A percentile compares a stretch with the other conserved stretches of the same genome.
These are phyloP conservation scores for Festucalex cinctus DNA, from an alignment of 2,113 vertebrate species.

Conservation along the genomic window DNA sequence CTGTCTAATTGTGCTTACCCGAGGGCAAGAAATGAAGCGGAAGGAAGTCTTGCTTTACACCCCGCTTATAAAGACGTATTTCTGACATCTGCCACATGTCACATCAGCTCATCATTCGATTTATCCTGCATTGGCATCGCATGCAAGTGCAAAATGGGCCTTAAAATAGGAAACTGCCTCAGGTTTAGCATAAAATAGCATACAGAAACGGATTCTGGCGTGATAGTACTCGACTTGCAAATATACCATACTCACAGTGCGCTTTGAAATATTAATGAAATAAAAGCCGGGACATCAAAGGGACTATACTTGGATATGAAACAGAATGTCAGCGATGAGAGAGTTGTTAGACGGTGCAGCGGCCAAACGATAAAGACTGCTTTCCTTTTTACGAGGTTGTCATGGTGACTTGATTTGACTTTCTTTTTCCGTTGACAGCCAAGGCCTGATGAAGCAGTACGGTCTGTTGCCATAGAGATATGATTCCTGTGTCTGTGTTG, in stretches of 20 bases:
- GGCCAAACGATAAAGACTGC: constrained; percentile 24
- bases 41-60: constrained; percentile 28
- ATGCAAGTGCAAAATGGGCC: constrained; percentile 4
- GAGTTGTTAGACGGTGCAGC: neutral
- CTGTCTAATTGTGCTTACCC: constrained; percentile 58
- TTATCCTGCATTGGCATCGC: constrained; percentile 9
- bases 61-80: neutral
- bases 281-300: neutral
- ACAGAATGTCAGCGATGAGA: neutral
- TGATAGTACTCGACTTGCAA: neutral
- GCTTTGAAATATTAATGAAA: constrained; percentile 9
- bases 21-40: constrained; percentile 49
- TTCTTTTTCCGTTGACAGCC: constrained; percentile 31
- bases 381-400: constrained; percentile 43
- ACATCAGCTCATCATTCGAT: constrained; percentile 22
- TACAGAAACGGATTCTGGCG: neutral
- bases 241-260: neutral
- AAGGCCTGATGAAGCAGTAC: constrained; percentile 36
- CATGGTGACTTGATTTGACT: constrained; percentile 41
- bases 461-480: constrained; percentile 59
- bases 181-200: neutral
- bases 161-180: neutral
- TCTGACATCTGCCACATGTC: neutral
- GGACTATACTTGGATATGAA: neutral
- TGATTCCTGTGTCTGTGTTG: constrained; percentile 17